A percentile compares a stretch with the other conserved stretches of the same genome.
These are phyloP conservation scores for Phrynocephalus versicolor DNA, from an alignment of 2,113 vertebrate genomes.

Conservation along the genomic window DNA sequence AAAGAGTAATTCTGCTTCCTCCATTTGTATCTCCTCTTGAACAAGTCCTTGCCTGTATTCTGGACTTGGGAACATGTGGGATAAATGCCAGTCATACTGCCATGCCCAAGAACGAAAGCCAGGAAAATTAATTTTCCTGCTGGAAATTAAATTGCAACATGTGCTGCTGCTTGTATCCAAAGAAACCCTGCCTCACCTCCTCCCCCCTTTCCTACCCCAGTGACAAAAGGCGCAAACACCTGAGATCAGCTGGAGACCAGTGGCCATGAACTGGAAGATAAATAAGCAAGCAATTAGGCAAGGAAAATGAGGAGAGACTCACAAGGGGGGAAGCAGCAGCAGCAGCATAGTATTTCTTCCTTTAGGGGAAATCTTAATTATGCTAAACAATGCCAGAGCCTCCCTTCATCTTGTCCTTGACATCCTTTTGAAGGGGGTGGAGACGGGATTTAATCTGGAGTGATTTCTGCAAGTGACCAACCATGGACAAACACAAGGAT, in stretches of 20 bases:
- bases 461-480: accelerated
- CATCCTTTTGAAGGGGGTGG: background rate
- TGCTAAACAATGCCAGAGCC: background rate
- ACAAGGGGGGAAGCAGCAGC: background rate
- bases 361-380: background rate
- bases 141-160: conserved; percentile 11
- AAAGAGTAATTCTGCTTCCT: background rate
- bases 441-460: conserved; percentile 18
- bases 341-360: conserved; percentile 36
- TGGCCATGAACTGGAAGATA: conserved; percentile 28
- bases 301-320: conserved; percentile 24
- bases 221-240: conserved; percentile 31
- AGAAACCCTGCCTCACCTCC: background rate
- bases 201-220: background rate
- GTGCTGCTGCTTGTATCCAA: background rate
- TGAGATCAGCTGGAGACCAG: conserved; percentile 46
- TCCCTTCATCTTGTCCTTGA: background rate
- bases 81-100: background rate
- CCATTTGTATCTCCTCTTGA: background rate
- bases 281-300: conserved; percentile 60
- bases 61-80: background rate
- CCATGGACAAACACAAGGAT: background rate
- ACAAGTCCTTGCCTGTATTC: background rate
- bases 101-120: background rate
- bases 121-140: conserved; percentile 19